Evolutionary conservation across 1,140 invertebrate species (phyloP), one percentile per base, ranked within the genome.

Genomic region (Microplitis demolitor): DNA sequence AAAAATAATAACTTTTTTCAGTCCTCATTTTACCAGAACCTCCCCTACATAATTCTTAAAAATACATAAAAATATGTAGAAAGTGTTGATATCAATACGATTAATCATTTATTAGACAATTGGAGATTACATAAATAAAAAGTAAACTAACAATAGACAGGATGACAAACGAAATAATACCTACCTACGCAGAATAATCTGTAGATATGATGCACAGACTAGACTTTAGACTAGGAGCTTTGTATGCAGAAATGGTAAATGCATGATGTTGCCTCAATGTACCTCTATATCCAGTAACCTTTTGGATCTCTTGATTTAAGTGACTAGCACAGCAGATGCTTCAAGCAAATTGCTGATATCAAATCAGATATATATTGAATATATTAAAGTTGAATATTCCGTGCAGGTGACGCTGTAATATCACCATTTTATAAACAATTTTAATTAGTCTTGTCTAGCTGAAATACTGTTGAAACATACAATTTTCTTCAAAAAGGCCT

Each of bases 221-320:
- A 54, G 31, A 58, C 8, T 58, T 16, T 58, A 31, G 14, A 31
- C 3, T 14, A 24, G 56, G 37, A 11, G 37, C 67, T 73, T 73
- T 73, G 60, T 73, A 73, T 73, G 72, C 72, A 69, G 60, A 73
- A 73, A 69, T 72, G 50, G 16, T 37, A 35, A 39, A 54, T 53
- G 56, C 68, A 69, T 73, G 72, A 0, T 24, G 24, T 24, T 24
- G 24, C 24, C 24, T 24, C 24, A 24, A 24, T 24, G 24, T 24
- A 24, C 24, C 24, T 24, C 24, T 24, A 24, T 73, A 67, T 66
- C 58, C 60, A 58, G 24, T 58, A 24, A 24, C 56, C 8, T 58
- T 16, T 58, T 6, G 14, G 16, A 31, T 9, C 56, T 16, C 14
- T 24, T 24, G 24, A 24, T 24, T 31, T 24, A 45, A 11, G 16